Base-by-base conservation (phyloP, 1,140 invertebrate species). In the Papilio helenus region DNA sequence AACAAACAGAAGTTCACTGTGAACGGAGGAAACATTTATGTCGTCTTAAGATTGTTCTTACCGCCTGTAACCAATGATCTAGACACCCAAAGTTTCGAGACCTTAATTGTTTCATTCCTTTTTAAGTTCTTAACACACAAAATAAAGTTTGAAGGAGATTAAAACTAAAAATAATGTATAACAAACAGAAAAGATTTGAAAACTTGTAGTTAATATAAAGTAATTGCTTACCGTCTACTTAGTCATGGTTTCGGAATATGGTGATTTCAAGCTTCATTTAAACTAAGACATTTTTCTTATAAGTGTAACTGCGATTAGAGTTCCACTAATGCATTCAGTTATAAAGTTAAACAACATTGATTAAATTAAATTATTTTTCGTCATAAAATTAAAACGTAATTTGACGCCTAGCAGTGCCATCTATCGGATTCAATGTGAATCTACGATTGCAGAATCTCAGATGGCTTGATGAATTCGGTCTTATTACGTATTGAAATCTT, bases 191-290 rank as follows among this genome's bases (percentile, higher is more conserved):
- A 39, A 39, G 34, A 39, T 39, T 39, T 14, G 29, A 14, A 14
- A 61, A 61, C 0, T 14, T 3, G 23, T 26, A 61, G n/a, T 26
- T 26, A 26, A 10, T 26, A 26, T 5, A 23, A 14, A 61, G 12
- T 61, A 3, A 61, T 61, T 61, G 1, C 2, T 61, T 26, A 26
- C 14, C 0, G 9, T 2, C 58, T 61, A 26, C 26, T 61, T 61
- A 61, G 58, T 61, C 8, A 73, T 23, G 49, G 72, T 39, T 65
- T 74, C 79, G 39, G 74, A 65, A 29, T 78, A 72, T 10, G 34
- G 42, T 46, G 20, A 20, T 42, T 39, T 42, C 42, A 72, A 2
- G 72, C 18, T 46, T 72, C 34, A 72, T 72, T 72, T 46, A 72
- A 72, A 20, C 42, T 46, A 20, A 72, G 42, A 72, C n/a, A 72